Conservation (phyloP, 2,888 invertebrate genomes). For the Sisyra terminalis region DNA sequence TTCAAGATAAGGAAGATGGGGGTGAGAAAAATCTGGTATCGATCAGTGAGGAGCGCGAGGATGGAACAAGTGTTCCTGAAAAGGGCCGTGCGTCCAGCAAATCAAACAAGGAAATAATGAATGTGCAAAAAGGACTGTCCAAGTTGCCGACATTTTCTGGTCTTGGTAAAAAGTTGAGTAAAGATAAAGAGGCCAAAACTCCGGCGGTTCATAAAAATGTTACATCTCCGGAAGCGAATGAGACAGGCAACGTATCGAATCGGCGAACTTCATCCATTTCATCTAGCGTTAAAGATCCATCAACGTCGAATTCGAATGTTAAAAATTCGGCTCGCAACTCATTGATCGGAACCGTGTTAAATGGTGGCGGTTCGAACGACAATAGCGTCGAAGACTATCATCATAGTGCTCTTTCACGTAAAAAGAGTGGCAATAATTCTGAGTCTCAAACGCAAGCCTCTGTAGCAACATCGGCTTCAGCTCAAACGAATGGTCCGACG, state of each 20-base stretch:
- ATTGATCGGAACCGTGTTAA: constrained; percentile 14
- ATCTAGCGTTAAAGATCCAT: constrained; percentile 26
- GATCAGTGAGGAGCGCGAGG: constrained; percentile 50
- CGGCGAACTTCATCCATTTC: too few relatives aligned
- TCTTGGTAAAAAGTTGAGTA: constrained; percentile 42
- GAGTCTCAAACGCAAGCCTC: constrained; percentile 15
- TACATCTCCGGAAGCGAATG: constrained; percentile 14
- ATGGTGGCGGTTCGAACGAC: constrained; percentile 24
- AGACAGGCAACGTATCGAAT: constrained; percentile 7
- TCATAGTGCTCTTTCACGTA: constrained; percentile 25
- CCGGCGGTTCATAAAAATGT: constrained; percentile 7
- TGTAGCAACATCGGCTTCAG: constrained; percentile 23
- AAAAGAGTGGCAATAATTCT: constrained; percentile 26
- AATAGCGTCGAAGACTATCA: constrained; percentile 28
- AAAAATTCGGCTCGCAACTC: constrained; percentile 31
- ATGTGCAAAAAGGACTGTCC: constrained; percentile 37
- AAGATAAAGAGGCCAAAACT: constrained; percentile 24
- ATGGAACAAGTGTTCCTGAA: constrained; percentile 29
- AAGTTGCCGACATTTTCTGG: constrained; percentile 44
- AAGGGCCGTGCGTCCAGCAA: constrained; percentile 29
- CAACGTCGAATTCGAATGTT: constrained; percentile 28
- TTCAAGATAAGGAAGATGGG: constrained; percentile 51
- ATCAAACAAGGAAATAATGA: constrained; percentile 16
- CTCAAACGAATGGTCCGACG: constrained; percentile 24
- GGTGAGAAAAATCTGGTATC: constrained; percentile 44